Percentiles rank a stretch among this genome's conserved stretches.
These are phyloP conservation scores for Virgularia gustaviana DNA, from an alignment of 92 coral and sea anemone species.

Conservation along the genomic window DNA sequence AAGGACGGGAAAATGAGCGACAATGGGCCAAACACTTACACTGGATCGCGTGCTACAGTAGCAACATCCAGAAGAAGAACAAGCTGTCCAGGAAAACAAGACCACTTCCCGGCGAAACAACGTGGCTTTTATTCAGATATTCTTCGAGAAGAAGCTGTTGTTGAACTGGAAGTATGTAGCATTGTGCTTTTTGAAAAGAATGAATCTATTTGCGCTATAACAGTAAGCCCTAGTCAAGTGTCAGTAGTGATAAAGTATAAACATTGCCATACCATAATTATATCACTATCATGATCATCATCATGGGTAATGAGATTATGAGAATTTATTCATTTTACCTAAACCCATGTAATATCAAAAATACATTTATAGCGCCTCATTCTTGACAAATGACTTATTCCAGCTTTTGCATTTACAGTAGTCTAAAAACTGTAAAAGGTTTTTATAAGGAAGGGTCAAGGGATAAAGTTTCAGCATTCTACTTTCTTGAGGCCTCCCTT, in stretches of 20 bases:
- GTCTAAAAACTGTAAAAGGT: too few relatives aligned
- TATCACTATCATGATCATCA: too few relatives aligned
- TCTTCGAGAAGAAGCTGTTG: slow-evolving; percentile 72
- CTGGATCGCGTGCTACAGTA: background rate
- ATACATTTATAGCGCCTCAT: too few relatives aligned
- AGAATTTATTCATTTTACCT: too few relatives aligned
- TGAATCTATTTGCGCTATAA: background rate
- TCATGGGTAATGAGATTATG: too few relatives aligned
- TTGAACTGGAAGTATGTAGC: slow-evolving; percentile 67
- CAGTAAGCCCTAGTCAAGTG: background rate
- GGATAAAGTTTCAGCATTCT: too few relatives aligned
- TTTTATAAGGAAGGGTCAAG: too few relatives aligned
- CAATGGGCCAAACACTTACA: background rate
- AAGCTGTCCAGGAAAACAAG: slow-evolving; percentile 12
- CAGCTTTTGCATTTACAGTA: too few relatives aligned
- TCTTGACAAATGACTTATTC: too few relatives aligned
- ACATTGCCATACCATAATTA: too few relatives aligned
- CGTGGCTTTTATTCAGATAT: slow-evolving; percentile 97
- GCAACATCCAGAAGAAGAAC: background rate
- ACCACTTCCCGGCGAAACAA: slow-evolving; percentile 56
- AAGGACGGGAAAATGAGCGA: slow-evolving; percentile 17
- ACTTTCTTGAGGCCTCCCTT: too few relatives aligned
- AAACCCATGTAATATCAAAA: too few relatives aligned
- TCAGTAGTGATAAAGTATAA: background rate
- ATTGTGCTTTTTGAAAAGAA: background rate